A percentile compares a stretch with the other conserved stretches of the same genome.
phyloP scores from a whole-genome alignment of 2,113 vertebrate species.

The Elephas maximus region DNA sequence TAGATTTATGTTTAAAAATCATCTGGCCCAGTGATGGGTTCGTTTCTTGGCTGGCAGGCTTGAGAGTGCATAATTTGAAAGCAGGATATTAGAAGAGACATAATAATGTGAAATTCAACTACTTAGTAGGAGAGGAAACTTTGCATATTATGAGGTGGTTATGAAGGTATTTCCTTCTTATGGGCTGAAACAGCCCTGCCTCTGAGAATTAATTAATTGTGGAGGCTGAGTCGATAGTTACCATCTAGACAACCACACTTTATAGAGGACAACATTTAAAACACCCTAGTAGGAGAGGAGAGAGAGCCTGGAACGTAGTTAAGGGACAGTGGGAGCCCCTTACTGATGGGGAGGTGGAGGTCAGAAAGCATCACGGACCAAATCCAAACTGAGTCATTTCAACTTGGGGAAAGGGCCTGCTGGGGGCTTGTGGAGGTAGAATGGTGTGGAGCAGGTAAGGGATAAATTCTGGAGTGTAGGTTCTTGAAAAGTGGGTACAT shows the following conservation, averaged over 20 bases:
- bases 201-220: background rate
- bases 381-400: background rate
- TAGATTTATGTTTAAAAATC: background rate
- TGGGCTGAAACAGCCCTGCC: background rate
- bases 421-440: background rate
- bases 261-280: background rate
- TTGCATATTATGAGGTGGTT: background rate
- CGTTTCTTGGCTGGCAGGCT: background rate
- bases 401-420: background rate
- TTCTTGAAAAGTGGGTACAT: background rate
- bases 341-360: too few relatives aligned
- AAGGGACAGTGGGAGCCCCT: rapidly evolving
- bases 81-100: background rate
- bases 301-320: background rate
- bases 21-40: background rate
- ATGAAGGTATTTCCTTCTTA: slow-evolving; percentile 20
- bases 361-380: background rate
- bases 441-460: background rate
- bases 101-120: background rate
- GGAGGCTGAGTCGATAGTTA: background rate
- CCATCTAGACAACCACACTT: background rate
- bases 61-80: background rate
- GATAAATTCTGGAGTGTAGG: background rate
- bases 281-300: too few relatives aligned
- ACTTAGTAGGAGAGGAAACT: background rate